These are phyloP conservation scores for Doris montereyensis DNA, from an alignment of 2,888 invertebrate genomes.

Conservation along the genomic window DNA sequence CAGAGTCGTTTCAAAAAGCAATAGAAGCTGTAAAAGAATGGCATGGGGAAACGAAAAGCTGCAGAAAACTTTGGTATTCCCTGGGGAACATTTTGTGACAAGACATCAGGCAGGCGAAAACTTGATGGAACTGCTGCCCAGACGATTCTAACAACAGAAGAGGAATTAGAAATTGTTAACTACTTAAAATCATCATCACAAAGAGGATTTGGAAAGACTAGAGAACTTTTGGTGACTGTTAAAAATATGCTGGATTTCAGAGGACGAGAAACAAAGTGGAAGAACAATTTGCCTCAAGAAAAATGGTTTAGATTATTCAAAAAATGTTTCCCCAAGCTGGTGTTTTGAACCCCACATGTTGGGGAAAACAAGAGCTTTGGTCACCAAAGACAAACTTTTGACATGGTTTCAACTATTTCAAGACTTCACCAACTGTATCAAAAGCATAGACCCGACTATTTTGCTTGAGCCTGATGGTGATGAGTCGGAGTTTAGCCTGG, in stretches of 20 bases:
- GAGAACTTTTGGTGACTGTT: neutral
- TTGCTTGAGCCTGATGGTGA: constrained; percentile 1
- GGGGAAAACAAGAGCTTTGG: neutral
- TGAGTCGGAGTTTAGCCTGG: constrained; percentile 9
- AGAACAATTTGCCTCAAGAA: neutral
- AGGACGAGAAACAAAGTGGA: neutral
- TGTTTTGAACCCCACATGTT: neutral
- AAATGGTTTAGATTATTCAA: neutral
- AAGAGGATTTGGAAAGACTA: neutral
- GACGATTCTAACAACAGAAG: neutral
- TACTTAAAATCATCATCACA: neutral
- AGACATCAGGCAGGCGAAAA: constrained; percentile 14
- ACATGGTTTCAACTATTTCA: constrained; percentile 8
- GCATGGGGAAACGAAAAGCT: neutral
- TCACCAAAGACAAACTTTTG: neutral
- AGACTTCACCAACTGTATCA: neutral
- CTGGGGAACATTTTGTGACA: constrained; percentile 18
- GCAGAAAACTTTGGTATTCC: constrained; percentile 22
- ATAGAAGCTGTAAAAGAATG: neutral
- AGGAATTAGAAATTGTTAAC: neutral
- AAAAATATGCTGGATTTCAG: constrained; percentile 4
- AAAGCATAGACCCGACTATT: neutral
- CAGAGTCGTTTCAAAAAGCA: neutral
- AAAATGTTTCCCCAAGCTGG: too few relatives aligned
- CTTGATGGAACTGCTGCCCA: neutral